Base-by-base conservation (phyloP, 1,140 invertebrate genomes). In the Calephelis virginiensis region DNA sequence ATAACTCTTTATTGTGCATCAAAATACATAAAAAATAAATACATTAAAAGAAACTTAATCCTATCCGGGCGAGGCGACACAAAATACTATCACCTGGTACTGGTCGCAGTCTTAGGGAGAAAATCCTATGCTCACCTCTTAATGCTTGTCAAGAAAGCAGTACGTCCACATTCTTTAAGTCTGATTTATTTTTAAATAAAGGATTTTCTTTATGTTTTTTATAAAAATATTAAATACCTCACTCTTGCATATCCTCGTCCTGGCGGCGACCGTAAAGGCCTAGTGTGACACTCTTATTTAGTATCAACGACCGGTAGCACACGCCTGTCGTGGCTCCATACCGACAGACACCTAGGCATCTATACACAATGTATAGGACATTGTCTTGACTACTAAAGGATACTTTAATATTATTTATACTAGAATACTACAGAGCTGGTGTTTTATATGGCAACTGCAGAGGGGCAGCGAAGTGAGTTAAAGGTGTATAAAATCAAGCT, bases 271-370 rank as follows among this genome's bases (percentile, higher is more conserved):
- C 65, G 77, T 76, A 86, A 89, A 89, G 84, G 84, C 75, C 75
- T 76, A 80, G 77, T 72, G 82, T 77, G 86, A 84, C 86, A 86
- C 81, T 88, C 83, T 86, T 89, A 89, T 88, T 88, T 89, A 89
- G 84, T 85, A 83, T 71, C 77, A 74, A 70, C 80, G 76, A 75
- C 74, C 82, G 78, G 81, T 83, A 86, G 82, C 83, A 82, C 76
- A 82, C 83, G 77, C 74, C 73, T 80, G 83, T 78, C 78, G 75
- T 73, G 65, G 67, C 66, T 62, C 68, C 62, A 56, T 61, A 63
- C 64, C 62, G 66, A 53, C 59, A 63, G 40, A 17, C 69, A 67
- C 59, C 63, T 61, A 61, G 56, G 37, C 49, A 46, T 38, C 28
- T 68, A 48, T 53, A 40, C 64, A 53, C 62, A 61, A 40, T 45